Base-by-base conservation (phyloP, 2,888 invertebrate species). In the Gonocerus acuteangulatus region DNA sequence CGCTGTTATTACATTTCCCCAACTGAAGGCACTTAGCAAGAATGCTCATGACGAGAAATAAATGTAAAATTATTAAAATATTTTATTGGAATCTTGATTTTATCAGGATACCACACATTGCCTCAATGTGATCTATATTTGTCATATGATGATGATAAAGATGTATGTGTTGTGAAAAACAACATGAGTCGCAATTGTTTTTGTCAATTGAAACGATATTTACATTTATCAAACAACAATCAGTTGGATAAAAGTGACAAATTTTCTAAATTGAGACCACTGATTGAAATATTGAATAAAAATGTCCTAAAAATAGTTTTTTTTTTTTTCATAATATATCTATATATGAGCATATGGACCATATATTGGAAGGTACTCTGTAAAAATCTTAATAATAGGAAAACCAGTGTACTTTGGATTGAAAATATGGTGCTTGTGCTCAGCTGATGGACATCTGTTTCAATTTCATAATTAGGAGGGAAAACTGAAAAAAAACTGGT, bases 361-460 rank as follows among this genome's bases (percentile, higher is more conserved):
- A 18, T 68, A 68, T 51, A 71, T 69, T 66, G 70, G 69, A 11
- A 23, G 64, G 34, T 70, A 70, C 62, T 69, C 69, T 7, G 65
- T 65, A 19, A 71, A 71, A 65, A 70, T 69, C 68, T 71, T 69
- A 56, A 69, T 71, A 19, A 68, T 67, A 65, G 67, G 66, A 11
- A 70, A 70, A 47, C 70, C 69, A 16, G 67, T 70, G 1, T 63
- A 70, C 6, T 71, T 71, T 61, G 70, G 70, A 16, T 51, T 32
- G 6, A 51, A 51, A 34, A 27, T 27, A 18, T 32, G 32, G 27
- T 51, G 51, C 51, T 58, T 70, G 9, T 69, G 68, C 61, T 68
- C 67, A 11, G 64, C 68, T 34, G 63, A 65, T 61, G 69, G 69
- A 39, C 70, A 68, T 51, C 62, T 67, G 18, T 71, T 65, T 57